A percentile compares a stretch with the other conserved stretches of the same genome.
Conservation (phyloP, 2,888 invertebrate species). For the Tethea ocularis region DNA sequence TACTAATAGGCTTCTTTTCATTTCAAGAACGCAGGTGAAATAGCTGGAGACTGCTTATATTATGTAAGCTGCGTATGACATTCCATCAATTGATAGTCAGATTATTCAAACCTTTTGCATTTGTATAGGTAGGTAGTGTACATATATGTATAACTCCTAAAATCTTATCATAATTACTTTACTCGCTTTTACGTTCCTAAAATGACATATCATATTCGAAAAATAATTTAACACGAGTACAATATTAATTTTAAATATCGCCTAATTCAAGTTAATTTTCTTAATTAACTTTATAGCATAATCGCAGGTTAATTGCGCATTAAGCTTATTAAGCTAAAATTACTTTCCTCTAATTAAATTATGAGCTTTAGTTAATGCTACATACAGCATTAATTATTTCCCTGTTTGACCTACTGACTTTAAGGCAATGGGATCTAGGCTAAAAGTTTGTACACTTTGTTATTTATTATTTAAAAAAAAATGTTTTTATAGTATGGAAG, state of each 20-base stretch:
- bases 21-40: no score
- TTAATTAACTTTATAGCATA: conserved; percentile 28
- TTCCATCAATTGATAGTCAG: no score
- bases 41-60: no score
- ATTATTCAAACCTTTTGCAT: no score
- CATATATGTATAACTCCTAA: no score
- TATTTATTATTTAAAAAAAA: conserved; percentile 9
- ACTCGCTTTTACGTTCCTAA: not conserved
- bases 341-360: conserved; percentile 33
- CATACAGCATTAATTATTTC: conserved; percentile 26
- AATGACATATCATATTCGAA: not conserved
- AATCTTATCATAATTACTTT: no score
- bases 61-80: no score
- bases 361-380: conserved; percentile 21
- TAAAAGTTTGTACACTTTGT: conserved; percentile 23
- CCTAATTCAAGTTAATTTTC: conserved; percentile 7
- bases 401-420: conserved; percentile 25
- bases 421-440: conserved; percentile 18
- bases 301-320: conserved; percentile 26
- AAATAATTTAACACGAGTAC: not conserved
- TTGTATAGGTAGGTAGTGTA: no score
- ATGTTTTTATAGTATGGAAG: no score
- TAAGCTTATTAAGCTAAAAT: conserved; percentile 31
- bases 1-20: no score
- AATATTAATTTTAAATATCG: not conserved